A percentile compares a stretch with the other conserved stretches of the same genome.
phyloP scores from a whole-genome alignment of 2,797 vertebrate genomes.

The Antennarius maculatus region DNA sequence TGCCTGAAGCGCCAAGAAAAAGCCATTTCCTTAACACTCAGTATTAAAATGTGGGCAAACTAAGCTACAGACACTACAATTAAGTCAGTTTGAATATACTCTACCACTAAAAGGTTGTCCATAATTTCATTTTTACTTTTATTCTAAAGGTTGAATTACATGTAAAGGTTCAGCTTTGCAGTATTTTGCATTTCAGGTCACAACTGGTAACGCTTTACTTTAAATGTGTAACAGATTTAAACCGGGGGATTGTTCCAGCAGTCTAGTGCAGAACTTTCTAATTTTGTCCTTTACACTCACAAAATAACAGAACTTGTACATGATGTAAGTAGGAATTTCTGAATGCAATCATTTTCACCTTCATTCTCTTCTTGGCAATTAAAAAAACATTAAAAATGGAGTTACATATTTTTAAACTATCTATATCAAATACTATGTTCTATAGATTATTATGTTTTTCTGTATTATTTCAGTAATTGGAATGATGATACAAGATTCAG shows the following conservation, averaged over 20 bases:
- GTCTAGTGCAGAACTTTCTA: not conserved
- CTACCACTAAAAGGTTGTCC: too few relatives aligned
- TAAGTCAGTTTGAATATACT: conserved; percentile 5
- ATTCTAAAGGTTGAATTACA: not conserved
- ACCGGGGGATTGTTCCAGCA: not conserved
- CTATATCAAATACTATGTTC: not conserved
- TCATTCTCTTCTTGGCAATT: not conserved
- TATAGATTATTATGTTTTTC: not conserved
- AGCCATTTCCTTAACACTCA: conserved; percentile 33
- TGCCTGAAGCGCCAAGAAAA: conserved; percentile 43
- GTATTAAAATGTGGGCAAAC: not conserved
- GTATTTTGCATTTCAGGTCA: not conserved
- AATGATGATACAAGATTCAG: not conserved
- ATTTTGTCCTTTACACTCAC: not conserved
- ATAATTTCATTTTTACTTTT: too few relatives aligned
- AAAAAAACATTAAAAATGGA: too few relatives aligned
- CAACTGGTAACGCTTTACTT: conserved; percentile 4
- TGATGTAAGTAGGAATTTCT: not conserved
- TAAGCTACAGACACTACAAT: conserved; percentile 1
- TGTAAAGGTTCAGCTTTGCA: not conserved
- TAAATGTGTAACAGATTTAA: not conserved
- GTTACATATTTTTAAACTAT: not conserved
- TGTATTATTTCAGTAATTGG: not conserved
- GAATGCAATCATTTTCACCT: not conserved
- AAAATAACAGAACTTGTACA: not conserved